These are phyloP conservation scores for Cryptomyrus ogoouensis DNA, from an alignment of 2,113 vertebrate species.

Conservation along the genomic window DNA sequence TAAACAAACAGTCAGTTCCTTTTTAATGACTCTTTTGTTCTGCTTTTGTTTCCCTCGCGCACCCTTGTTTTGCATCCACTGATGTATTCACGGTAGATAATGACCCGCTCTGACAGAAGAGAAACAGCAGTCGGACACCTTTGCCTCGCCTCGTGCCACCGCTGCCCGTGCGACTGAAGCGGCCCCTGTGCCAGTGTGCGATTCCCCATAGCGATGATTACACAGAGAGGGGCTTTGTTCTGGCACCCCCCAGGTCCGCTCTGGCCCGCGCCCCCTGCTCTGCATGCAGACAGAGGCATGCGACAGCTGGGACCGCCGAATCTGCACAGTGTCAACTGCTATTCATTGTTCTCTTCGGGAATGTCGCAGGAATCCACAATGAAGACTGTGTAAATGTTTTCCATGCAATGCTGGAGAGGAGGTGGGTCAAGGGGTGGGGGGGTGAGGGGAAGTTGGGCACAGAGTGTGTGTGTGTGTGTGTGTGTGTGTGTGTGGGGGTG, in stretches of 20 bases:
- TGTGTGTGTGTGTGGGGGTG: not conserved
- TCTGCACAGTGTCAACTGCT: conserved; percentile 52
- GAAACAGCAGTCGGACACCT: not conserved
- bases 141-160: not conserved
- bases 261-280: conserved; percentile 38
- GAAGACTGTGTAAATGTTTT: conserved; percentile 31
- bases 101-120: not conserved
- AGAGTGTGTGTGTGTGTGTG: too few relatives aligned
- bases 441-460: not conserved
- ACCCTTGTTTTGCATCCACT: not conserved
- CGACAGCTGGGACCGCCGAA: conserved; percentile 54
- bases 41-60: conserved; percentile 8
- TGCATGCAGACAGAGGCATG: conserved; percentile 44
- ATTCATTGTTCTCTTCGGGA: conserved; percentile 41
- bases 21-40: conserved; percentile 19
- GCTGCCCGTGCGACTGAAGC: not conserved
- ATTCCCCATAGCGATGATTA: conserved; percentile 41
- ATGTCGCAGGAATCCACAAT: conserved; percentile 49
- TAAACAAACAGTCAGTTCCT: conserved; percentile 21
- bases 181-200: conserved; percentile 4
- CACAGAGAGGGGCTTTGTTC: conserved; percentile 41
- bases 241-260: not conserved
- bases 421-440: not conserved
- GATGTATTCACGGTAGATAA: not conserved
- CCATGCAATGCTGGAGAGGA: not conserved